Evolutionary conservation across 2,888 invertebrate species (phyloP).

Genomic region (Cordilura impudica): DNA sequence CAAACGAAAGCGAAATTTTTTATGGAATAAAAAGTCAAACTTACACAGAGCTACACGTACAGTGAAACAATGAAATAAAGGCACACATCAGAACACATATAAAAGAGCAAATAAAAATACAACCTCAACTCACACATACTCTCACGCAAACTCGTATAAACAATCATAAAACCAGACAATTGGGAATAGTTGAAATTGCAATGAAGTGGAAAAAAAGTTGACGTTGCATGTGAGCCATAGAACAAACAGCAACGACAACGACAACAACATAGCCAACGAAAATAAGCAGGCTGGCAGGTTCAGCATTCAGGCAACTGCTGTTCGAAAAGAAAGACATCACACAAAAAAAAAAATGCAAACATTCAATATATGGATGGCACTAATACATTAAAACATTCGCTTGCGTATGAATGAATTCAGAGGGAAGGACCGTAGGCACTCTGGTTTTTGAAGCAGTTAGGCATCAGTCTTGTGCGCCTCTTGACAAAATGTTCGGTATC

Average conservation of each 20-base stretch:
- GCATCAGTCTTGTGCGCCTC: conserved; percentile 3
- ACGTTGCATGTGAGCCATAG: conserved; percentile 61
- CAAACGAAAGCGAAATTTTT: conserved; percentile 59
- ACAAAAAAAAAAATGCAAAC: background rate
- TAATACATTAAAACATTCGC: background rate
- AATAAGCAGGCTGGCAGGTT: background rate
- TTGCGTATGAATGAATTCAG: conserved; percentile 43
- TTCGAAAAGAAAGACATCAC: conserved; percentile 6
- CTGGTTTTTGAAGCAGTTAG: background rate
- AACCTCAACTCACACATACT: conserved; percentile 29
- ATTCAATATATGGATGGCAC: background rate
- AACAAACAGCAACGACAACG: conserved; percentile 37
- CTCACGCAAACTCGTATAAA: conserved; percentile 13
- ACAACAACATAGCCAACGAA: background rate
- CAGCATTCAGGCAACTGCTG: conserved; percentile 1
- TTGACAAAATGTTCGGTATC: background rate
- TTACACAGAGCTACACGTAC: conserved; percentile 1
- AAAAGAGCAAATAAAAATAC: conserved; percentile 40
- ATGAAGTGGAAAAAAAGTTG: conserved; percentile 63
- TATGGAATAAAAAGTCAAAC: conserved; percentile 19
- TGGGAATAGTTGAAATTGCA: conserved; percentile 61
- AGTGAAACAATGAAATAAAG: background rate
- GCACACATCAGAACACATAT: conserved; percentile 3
- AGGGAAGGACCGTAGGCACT: conserved; percentile 48
- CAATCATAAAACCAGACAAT: conserved; percentile 61